Evolutionary conservation across 2,888 invertebrate species (phyloP), one percentile per base, ranked within the genome.

Genomic region (Leptopilina myrica): DNA sequence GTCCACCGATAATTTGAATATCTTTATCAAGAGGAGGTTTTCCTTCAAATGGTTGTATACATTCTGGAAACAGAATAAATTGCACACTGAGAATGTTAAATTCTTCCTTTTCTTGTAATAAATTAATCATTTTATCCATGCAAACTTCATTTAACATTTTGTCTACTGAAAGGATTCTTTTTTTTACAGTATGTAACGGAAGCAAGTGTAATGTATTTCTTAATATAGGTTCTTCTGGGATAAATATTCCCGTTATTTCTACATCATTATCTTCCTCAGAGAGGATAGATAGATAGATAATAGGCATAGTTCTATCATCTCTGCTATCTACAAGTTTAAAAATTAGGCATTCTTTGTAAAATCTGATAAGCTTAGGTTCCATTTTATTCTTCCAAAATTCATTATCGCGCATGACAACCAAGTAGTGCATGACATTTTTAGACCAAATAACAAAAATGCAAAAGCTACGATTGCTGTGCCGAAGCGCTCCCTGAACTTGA

Each of bases 281-380:
- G n/a, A n/a, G n/a, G n/a, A n/a, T n/a, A n/a, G n/a, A n/a, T n/a
- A n/a, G n/a, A n/a, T n/a, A n/a, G n/a, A n/a, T n/a, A n/a, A n/a
- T n/a, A n/a, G n/a, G n/a, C n/a, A 46, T 46, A 8, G 2, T 46
- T 46, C 9, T 46, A 46, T 46, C 46, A 46, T 46, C 46, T 9
- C 9, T 46, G 76, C 82, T 81, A 64, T 87, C 85, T 2, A 87
- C 33, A 8, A 86, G 86, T 83, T 87, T 85, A 12, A 85, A 85
- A 6, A 86, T 78, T 20, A 86, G 11, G 53, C 85, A 85, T 8
- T 85, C 59, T 15, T 78, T 75, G 73, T 85, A 86, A 64, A 86
- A 86, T 8, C 69, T 56, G 9, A n/a, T 40, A 12, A 86, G 14
- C 1, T 56, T 11, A 12, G 76, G 76, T 67, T 82, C 49, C 84